Base-by-base conservation (phyloP, 2,888 invertebrate species). In the Nineta flava region DNA sequence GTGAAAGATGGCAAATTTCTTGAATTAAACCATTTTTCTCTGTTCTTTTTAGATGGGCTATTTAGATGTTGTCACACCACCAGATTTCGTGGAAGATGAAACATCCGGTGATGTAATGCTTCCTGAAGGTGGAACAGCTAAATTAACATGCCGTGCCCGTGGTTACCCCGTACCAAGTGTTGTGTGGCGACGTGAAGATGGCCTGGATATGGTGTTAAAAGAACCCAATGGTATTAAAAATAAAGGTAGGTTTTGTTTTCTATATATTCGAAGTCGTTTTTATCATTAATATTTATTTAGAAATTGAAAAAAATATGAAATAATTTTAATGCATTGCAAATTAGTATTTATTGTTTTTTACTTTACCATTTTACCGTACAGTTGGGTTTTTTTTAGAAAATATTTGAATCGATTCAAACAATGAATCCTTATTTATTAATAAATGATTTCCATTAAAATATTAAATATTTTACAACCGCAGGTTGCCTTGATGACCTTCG, bases 101-200 rank as follows among this genome's bases (percentile, higher is more conserved):
- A 90, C 88, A 21, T 88, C 88, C n/a, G 83, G 90, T 0, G 92
- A 93, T 64, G 75, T 90, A 12, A 85, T 86, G 76, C 85, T 90
- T 31, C 81, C 83, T 21, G 92, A 92, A 72, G 90, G 90, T 49
- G 84, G 84, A 35, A 76, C 75, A 0, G 79, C 77, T 10, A 75
- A 72, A 56, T 67, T 82, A 50, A 74, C 76, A 40, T 83, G 83
- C 61, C 75, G 78, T 51, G 91, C 91, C 2, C 76, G 76, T 50
- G 91, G 91, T 10, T 80, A 83, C 62, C 91, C 91, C 0, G 71
- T 75, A 54, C 91, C 92, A 1, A 75, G 79, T 55, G 78, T 92
- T 46, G 78, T 77, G 58, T 92, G 91, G 91, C 76, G 85, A 41
- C 71, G 88, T 48, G 91, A 91, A 69, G 87, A 91, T 63, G 83